Percentiles rank a stretch among this genome's conserved stretches.
These are phyloP conservation scores for Chrysomallon squamiferum DNA, from an alignment of 1,140 invertebrate genomes.

Conservation along the genomic window DNA sequence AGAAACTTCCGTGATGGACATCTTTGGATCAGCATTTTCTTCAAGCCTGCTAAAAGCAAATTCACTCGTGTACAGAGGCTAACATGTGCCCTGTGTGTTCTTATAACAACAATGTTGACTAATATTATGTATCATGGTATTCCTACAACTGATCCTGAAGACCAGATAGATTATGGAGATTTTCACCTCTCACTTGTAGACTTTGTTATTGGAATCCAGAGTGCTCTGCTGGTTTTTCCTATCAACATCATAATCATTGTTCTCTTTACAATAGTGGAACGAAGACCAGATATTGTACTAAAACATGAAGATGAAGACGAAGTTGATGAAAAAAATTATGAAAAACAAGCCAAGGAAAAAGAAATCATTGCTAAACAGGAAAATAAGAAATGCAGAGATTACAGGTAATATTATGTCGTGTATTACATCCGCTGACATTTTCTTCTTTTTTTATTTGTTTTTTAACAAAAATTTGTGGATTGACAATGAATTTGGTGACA, in stretches of 20 bases:
- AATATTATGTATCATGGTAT: conserved; percentile 57
- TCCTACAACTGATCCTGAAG: conserved; percentile 32
- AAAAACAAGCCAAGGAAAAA: no score
- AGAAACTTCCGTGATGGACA: conserved; percentile 49
- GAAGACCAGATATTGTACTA: no score
- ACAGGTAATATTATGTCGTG: no score
- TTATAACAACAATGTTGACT: conserved; percentile 49
- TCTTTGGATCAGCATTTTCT: conserved; percentile 53
- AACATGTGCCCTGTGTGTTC: conserved; percentile 48
- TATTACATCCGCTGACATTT: no score
- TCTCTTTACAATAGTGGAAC: conserved; percentile 24
- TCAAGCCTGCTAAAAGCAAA: conserved; percentile 37
- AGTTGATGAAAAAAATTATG: no score
- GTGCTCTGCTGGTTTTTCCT: conserved; percentile 47
- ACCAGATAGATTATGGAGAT: conserved; percentile 20
- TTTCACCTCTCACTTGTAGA: conserved; percentile 25
- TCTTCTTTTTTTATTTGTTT: no score
- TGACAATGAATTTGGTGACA: no score
- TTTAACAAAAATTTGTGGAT: no score
- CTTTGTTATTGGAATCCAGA: conserved; percentile 43
- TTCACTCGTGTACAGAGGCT: conserved; percentile 53
- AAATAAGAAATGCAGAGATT: no score
- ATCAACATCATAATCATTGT: conserved; percentile 43
- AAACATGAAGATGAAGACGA: no score
- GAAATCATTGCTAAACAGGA: no score